A percentile compares a stretch with the other conserved stretches of the same genome.
Evolutionary conservation across 1,140 invertebrate species (phyloP).

Genomic region (Spodoptera litura): DNA sequence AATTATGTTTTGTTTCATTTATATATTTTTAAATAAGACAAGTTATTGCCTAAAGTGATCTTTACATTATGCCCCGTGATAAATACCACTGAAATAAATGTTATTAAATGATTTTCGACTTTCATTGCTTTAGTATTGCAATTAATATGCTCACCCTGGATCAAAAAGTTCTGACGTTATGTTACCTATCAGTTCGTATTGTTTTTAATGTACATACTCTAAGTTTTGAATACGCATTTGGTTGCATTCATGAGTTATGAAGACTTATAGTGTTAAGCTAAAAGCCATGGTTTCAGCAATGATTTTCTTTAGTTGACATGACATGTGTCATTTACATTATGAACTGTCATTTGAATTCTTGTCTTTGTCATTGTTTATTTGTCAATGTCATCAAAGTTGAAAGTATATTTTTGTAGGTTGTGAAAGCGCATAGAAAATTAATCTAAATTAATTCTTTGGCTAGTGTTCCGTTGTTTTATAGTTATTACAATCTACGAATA

Average conservation of each 20-base stretch:
- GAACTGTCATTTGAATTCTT: constrained; percentile 11
- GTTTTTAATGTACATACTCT: too few relatives aligned
- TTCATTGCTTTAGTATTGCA: background rate
- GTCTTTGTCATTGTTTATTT: constrained; percentile 22
- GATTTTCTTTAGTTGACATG: background rate
- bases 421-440: constrained; percentile 1
- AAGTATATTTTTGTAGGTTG: constrained; percentile 37
- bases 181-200: too few relatives aligned
- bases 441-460: background rate
- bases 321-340: background rate
- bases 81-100: constrained; percentile 10
- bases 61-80: constrained; percentile 25
- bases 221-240: too few relatives aligned
- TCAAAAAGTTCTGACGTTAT: too few relatives aligned
- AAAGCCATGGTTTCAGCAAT: background rate
- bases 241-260: too few relatives aligned
- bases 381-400: constrained; percentile 29
- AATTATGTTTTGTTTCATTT: constrained; percentile 42
- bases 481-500: background rate
- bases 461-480: background rate
- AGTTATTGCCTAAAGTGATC: background rate
- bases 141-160: too few relatives aligned
- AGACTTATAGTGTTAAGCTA: background rate
- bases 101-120: background rate
- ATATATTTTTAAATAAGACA: constrained; percentile 22